A percentile compares a stretch with the other conserved stretches of the same genome.
Conservation (phyloP, 2,113 vertebrate species). For the Anolis sagrei region DNA sequence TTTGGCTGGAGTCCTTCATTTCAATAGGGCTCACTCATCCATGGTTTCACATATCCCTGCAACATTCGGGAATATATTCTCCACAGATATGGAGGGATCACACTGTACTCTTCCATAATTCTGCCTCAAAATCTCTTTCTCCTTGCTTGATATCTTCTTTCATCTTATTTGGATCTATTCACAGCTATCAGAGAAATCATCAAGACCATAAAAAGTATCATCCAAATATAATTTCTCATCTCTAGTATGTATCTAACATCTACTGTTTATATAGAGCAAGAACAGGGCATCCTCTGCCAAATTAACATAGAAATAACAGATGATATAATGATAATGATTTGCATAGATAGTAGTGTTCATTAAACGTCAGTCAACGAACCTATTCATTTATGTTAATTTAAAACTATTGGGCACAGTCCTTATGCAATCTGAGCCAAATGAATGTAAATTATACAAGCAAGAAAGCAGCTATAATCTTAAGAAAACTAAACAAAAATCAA, state of each 20-base stretch:
- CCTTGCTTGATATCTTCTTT: neutral
- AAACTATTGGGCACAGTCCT: neutral
- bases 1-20: too few relatives aligned
- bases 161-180: neutral
- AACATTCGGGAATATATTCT: too few relatives aligned
- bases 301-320: neutral
- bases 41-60: too few relatives aligned
- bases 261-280: neutral
- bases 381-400: conserved; percentile 10
- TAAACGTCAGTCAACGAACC: conserved; percentile 8
- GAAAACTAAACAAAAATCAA: neutral
- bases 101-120: neutral
- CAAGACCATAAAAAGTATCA: neutral
- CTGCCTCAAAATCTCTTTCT: neutral
- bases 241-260: neutral
- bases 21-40: too few relatives aligned
- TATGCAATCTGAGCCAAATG: neutral
- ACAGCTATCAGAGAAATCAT: neutral
- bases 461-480: neutral
- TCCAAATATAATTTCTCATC: neutral
- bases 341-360: conserved; percentile 13
- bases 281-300: neutral
- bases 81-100: too few relatives aligned
- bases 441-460: neutral
- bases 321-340: conserved; percentile 18